phyloP scores from a whole-genome alignment of 2,888 invertebrate species.

The Pachymerium ferrugineum region DNA sequence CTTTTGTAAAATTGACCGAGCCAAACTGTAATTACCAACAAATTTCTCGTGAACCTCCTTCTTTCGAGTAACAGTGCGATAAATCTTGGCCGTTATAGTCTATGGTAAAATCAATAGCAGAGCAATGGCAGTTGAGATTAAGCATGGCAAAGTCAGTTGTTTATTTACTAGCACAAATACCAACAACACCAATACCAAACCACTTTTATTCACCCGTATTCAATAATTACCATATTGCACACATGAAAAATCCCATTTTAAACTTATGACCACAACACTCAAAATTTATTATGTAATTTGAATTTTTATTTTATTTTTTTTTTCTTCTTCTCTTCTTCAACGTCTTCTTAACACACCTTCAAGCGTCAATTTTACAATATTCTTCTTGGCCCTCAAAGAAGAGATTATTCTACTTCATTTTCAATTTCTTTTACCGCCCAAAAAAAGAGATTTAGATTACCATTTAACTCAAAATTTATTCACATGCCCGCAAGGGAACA shows the following conservation, averaged over 20 bases:
- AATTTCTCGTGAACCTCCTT: slow-evolving; percentile 13
- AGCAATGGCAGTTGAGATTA: slow-evolving; percentile 4
- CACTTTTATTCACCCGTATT: neutral
- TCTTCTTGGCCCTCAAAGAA: neutral
- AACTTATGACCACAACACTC: no score
- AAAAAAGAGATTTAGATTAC: neutral
- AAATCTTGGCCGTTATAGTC: slow-evolving; percentile 2
- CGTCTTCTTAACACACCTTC: neutral
- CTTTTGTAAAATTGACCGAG: slow-evolving; percentile 13
- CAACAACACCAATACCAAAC: slow-evolving; percentile 5
- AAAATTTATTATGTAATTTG: no score
- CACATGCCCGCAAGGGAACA: neutral
- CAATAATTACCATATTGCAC: no score
- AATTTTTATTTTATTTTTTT: no score
- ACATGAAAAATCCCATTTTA: neutral
- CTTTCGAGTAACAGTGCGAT: slow-evolving; percentile 13
- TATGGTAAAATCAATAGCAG: slow-evolving; percentile 4
- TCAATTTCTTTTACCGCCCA: neutral
- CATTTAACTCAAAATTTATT: neutral
- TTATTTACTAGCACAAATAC: neutral
- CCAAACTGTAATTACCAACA: slow-evolving; percentile 13
- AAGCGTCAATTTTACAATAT: neutral
- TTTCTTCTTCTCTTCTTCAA: neutral
- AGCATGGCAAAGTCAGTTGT: neutral
- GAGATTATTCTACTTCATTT: neutral